These are phyloP conservation scores for Phoenoteleia sp. DNA, from an alignment of 2,888 invertebrate species.

Conservation along the genomic window DNA sequence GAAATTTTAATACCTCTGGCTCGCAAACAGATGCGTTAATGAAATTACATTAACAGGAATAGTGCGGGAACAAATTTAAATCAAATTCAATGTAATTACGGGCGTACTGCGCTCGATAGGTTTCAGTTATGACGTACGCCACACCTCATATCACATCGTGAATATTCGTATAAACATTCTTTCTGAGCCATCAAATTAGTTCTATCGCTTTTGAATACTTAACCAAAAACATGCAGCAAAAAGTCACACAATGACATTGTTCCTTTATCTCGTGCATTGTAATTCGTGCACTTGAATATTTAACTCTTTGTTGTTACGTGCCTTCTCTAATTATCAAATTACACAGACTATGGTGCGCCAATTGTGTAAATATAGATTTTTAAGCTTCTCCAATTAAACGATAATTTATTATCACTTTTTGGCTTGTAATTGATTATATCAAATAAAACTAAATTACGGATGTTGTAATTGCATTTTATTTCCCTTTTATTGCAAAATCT, in stretches of 20 bases:
- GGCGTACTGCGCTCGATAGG: slow-evolving; percentile 44
- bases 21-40: slow-evolving; percentile 39
- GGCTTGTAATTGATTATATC: too few species aligned
- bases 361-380: slow-evolving; percentile 27
- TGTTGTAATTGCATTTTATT: too few species aligned
- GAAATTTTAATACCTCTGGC: slow-evolving; percentile 13
- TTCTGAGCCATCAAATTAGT: slow-evolving; percentile 31
- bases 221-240: neutral
- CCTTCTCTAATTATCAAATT: slow-evolving; percentile 18
- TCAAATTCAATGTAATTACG: slow-evolving; percentile 57
- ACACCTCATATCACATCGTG: slow-evolving; percentile 15
- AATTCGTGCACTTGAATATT: slow-evolving; percentile 34
- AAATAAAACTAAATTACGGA: too few species aligned
- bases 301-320: slow-evolving; percentile 15
- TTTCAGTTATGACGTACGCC: slow-evolving; percentile 43
- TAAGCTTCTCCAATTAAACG: neutral
- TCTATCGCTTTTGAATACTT: slow-evolving; percentile 30
- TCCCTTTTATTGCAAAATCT: too few species aligned
- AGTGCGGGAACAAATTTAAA: slow-evolving; percentile 45
- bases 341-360: neutral
- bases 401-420: too few species aligned
- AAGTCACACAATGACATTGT: neutral
- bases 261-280: neutral
- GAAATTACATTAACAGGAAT: slow-evolving; percentile 45
- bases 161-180: slow-evolving; percentile 32